Conservation (phyloP, 2,113 vertebrate species). For the Andinoacara biseriatus region DNA sequence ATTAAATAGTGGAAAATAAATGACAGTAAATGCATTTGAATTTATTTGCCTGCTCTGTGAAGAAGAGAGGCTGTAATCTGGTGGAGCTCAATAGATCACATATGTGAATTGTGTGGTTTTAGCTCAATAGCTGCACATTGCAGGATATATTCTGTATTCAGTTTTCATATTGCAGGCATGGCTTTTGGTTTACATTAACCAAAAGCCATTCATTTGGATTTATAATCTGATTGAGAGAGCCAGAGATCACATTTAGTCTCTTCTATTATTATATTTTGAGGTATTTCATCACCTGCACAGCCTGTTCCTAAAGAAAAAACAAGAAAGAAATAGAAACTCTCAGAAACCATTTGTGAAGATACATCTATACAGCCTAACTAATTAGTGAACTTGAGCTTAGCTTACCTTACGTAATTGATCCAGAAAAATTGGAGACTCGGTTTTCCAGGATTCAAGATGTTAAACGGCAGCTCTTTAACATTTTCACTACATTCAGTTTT, state of each 20-base stretch:
- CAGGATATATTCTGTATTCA: constrained; percentile 1
- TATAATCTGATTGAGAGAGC: background rate
- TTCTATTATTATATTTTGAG: background rate
- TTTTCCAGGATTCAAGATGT: background rate
- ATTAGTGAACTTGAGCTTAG: background rate
- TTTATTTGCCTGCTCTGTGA: background rate
- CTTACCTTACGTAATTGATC: background rate
- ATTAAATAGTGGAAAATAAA: background rate
- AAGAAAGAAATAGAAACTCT: constrained; percentile 4
- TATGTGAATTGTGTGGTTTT: constrained; percentile 32
- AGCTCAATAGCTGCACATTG: constrained; percentile 17
- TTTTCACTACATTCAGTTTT: background rate
- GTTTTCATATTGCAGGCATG: background rate
- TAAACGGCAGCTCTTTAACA: background rate
- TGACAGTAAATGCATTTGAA: constrained; percentile 38
- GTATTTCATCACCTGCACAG: background rate
- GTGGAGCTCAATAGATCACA: constrained; percentile 30
- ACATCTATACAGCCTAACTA: background rate
- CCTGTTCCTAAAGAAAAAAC: background rate
- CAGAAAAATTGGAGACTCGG: background rate
- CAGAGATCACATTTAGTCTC: background rate
- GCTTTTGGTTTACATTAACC: constrained; percentile 10
- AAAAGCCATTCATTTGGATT: background rate
- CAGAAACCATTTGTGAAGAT: background rate
- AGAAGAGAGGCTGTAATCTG: constrained; percentile 21